Conservation (phyloP, 1,140 invertebrate species). For the Sarcophaga bullata region DNA sequence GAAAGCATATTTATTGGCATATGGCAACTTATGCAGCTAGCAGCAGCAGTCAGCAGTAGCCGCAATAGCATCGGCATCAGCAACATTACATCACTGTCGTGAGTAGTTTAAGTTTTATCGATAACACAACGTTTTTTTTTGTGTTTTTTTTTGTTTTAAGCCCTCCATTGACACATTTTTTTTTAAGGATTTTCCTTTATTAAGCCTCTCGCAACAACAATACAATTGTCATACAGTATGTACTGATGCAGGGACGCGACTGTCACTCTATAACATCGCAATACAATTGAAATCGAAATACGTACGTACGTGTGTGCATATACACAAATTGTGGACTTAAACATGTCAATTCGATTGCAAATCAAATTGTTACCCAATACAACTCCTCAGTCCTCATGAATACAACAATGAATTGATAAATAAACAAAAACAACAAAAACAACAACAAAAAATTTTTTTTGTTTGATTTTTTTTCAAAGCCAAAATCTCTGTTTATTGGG, state of each 20-base stretch:
- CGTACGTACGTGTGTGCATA: too few relatives aligned
- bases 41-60: neutral
- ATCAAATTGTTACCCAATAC: neutral
- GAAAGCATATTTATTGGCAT: neutral
- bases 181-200: constrained; percentile 36
- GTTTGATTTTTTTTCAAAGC: neutral
- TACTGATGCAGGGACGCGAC: neutral
- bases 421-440: too few relatives aligned
- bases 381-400: too few relatives aligned
- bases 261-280: neutral
- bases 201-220: constrained; percentile 29
- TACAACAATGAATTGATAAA: too few relatives aligned
- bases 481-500: neutral
- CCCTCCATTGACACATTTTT: constrained; percentile 35
- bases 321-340: constrained; percentile 24
- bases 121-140: too few relatives aligned
- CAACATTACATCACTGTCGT: too few relatives aligned
- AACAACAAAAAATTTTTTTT: neutral
- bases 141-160: constrained; percentile 28
- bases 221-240: neutral
- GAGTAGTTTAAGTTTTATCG: constrained; percentile 26
- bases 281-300: too few relatives aligned
- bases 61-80: neutral
- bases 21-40: neutral
- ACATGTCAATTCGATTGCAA: constrained; percentile 25